Base-by-base conservation (phyloP, 2,797 vertebrate genomes). In the Sebastes itinus region DNA sequence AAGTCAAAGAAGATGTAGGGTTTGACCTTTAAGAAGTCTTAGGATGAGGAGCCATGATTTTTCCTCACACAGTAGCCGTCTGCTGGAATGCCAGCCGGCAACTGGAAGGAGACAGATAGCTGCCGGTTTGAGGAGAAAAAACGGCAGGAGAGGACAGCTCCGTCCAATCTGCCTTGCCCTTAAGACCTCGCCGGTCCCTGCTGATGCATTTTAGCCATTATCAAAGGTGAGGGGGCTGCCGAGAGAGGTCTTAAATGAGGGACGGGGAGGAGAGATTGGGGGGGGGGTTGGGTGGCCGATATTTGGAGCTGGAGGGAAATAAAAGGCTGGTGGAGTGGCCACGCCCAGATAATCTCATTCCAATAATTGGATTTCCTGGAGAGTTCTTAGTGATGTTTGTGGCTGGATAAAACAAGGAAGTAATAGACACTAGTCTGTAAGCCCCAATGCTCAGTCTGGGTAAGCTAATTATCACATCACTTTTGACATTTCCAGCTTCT, bases 131-230 rank as follows among this genome's bases (percentile, higher is more conserved):
- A 85, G 65, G 46, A 87, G 86, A 84, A 86, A 87, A 89, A 86
- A 85, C 22, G 13, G 62, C 79, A 73, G 61, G 65, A 75, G 59
- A 74, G 70, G 73, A 81, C 16, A n/a, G 63, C 69, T 46, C 32
- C 16, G 16, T 90, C 82, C 88, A 88, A 90, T 89, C 81, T 76
- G 63, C 74, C 70, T 72, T 78, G 82, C 81, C 89, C 87, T 77
- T 65, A 79, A 87, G 90, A 92, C 89, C 82, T 85, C 22, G 3
- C 62, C 4, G 30, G 49, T 73, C 71, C 84, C 80, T 68, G 81
- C 82, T 92, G 89, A 94, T 91, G 90, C 91, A 92, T 92, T 92
- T 92, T 88, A 79, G 69, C 84, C 73, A 81, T 91, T 89, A 92
- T 94, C 73, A 82, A 83, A 89, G 92, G 90, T 90, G 90, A 93